Conservation (phyloP, 2,888 invertebrate species). For the Drosophila neonasuta region DNA sequence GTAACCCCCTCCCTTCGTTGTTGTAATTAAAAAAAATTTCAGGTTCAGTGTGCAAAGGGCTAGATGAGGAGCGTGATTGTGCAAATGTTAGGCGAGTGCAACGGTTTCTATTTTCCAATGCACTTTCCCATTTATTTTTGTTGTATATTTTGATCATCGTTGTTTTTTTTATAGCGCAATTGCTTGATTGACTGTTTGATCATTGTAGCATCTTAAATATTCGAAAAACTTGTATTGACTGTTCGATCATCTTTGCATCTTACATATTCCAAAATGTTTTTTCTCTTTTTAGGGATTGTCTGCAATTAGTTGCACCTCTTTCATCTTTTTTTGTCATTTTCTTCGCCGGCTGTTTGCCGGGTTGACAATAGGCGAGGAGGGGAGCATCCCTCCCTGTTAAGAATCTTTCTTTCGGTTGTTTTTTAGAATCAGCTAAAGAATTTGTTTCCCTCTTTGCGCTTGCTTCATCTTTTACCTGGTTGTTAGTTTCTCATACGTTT, state of each 20-base stretch:
- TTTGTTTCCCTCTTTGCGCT: slow-evolving; percentile 5
- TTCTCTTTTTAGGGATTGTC: slow-evolving; percentile 11
- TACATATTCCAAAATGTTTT: neutral
- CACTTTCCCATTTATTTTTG: slow-evolving; percentile 7
- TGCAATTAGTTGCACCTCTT: slow-evolving; percentile 56
- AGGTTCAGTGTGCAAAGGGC: slow-evolving; percentile 64
- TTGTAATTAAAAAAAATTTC: slow-evolving; percentile 58
- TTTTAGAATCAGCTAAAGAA: slow-evolving; percentile 12
- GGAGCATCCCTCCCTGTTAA: slow-evolving; percentile 1
- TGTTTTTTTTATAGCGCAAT: slow-evolving; percentile 11
- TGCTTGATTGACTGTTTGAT: slow-evolving; percentile 23
- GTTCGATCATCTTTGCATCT: neutral
- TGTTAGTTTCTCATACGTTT: slow-evolving; percentile 21
- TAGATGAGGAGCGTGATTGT: slow-evolving; percentile 65
- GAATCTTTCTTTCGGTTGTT: slow-evolving; percentile 1
- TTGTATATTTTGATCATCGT: neutral
- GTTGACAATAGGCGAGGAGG: slow-evolving; percentile 49
- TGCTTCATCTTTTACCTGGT: slow-evolving; percentile 51
- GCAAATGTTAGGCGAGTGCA: slow-evolving; percentile 33
- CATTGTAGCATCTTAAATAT: neutral
- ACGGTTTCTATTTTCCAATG: slow-evolving; percentile 1
- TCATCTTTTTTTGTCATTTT: slow-evolving; percentile 19
- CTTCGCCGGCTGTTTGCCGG: slow-evolving; percentile 18
- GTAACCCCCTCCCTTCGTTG: slow-evolving; percentile 65
- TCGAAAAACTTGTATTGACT: slow-evolving; percentile 10